Evolutionary conservation across 1,140 invertebrate genomes (phyloP).

Genomic region (Aphis craccivora): DNA sequence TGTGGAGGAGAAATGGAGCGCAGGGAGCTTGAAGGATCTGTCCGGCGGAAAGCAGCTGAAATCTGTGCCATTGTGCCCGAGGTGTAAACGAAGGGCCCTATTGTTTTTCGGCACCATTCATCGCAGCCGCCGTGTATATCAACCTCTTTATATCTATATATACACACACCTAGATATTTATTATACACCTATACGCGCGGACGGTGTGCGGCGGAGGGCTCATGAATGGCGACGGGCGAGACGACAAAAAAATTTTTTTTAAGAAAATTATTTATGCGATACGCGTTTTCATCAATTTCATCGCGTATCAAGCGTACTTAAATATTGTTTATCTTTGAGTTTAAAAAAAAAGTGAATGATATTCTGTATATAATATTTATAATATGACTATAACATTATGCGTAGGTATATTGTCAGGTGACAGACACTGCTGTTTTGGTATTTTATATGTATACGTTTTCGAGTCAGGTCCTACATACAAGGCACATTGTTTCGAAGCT

Average conservation of each 20-base stretch:
- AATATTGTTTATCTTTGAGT: background rate
- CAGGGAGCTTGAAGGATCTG: slow-evolving; percentile 29
- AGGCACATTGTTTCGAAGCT: background rate
- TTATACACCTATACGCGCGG: background rate
- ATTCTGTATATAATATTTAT: background rate
- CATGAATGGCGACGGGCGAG: background rate
- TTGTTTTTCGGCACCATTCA: slow-evolving; percentile 51
- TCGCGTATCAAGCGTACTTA: background rate
- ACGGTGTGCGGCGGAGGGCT: background rate
- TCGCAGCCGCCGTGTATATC: background rate
- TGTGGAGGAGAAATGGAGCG: background rate
- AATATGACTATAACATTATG: background rate
- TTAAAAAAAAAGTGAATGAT: background rate
- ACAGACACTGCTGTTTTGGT: background rate
- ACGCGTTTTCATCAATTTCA: background rate
- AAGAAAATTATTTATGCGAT: background rate
- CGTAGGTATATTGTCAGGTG: background rate
- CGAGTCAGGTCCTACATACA: background rate
- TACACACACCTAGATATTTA: background rate
- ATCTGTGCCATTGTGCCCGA: slow-evolving; percentile 44
- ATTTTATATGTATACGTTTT: background rate
- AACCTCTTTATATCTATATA: background rate
- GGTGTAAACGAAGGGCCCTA: slow-evolving; percentile 56
- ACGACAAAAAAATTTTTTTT: background rate
- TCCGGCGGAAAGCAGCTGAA: slow-evolving; percentile 48